Evolutionary conservation across 2,888 invertebrate species (phyloP), one percentile per base, ranked within the genome.

Genomic region (Linnaemya vulpina): DNA sequence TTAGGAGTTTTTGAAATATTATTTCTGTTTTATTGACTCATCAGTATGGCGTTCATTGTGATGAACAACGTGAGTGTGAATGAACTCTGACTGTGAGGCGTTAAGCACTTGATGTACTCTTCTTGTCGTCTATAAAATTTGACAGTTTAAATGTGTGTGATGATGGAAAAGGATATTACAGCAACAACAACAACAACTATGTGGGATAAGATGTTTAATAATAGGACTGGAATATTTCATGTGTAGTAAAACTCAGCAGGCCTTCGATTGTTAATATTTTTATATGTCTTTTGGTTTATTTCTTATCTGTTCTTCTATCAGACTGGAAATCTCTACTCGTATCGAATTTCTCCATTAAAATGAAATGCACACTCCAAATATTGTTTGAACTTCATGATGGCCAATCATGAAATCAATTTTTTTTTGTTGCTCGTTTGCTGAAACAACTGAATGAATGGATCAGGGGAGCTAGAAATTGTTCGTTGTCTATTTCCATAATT

Each of bases 91-190:
- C 67, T 51, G 51, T 17, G 68, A 51, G 58, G 30, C 62, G 60
- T 78, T 51, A 63, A 71, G 63, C 20, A 78, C 78, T 71, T 63
- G 53, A 35, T 71, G 40, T 25, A 15, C 40, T 49, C 38, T 58
- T 43, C 43, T 55, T 55, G 68, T 75, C 76, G 68, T 46, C 46
- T 30, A 43, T 73, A 70, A 38, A 83, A 67, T 87, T 80, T 83
- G 85, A 86, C 87, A 87, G 82, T 58, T 75, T 55, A 71, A 81
- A 86, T 86, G 81, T 79, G 81, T 70, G 75, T 76, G 87, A 65
- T 87, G 87, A 87, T 80, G 85, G 83, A 87, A 87, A 87, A 86
- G 86, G 87, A 87, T 87, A 87, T 63, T 53, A 35, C 58, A 49
- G 2, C 74, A 65, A 43, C 65, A 25, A 87, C 58, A 53, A 43